These are phyloP conservation scores for Sus scrofa DNA, from an alignment of 2,113 vertebrate species.

Conservation along the genomic window DNA sequence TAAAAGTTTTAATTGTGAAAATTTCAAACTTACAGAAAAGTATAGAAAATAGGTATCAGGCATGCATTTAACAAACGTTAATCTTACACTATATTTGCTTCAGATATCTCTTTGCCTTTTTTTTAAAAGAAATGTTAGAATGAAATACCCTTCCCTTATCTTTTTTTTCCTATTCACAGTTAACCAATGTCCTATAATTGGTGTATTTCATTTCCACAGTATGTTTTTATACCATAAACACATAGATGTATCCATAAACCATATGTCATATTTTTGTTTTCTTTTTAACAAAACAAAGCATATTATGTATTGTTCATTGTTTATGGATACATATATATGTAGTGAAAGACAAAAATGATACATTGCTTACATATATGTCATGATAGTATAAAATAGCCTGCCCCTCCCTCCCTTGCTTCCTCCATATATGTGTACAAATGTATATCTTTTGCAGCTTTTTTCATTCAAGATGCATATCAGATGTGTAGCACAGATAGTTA, in stretches of 20 bases:
- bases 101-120: neutral
- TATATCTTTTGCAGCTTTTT: neutral
- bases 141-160: neutral
- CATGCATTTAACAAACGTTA: neutral
- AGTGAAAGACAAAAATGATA: neutral
- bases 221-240: neutral
- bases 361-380: neutral
- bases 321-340: neutral
- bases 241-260: neutral
- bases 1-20: constrained; percentile 32
- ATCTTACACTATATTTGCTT: neutral
- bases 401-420: neutral
- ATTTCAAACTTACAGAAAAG: neutral
- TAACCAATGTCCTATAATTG: neutral
- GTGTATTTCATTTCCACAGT: neutral
- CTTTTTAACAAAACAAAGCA: neutral
- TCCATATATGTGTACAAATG: neutral
- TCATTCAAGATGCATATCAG: neutral
- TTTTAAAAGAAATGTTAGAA: constrained; percentile 1
- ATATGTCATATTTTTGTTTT: neutral
- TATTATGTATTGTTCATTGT: neutral
- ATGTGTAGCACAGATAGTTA: neutral
- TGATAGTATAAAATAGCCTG: neutral
- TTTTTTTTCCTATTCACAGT: neutral
- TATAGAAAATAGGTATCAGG: neutral